phyloP scores from a whole-genome alignment of 2,888 invertebrate genomes.

The Nymphalis polychloros region DNA sequence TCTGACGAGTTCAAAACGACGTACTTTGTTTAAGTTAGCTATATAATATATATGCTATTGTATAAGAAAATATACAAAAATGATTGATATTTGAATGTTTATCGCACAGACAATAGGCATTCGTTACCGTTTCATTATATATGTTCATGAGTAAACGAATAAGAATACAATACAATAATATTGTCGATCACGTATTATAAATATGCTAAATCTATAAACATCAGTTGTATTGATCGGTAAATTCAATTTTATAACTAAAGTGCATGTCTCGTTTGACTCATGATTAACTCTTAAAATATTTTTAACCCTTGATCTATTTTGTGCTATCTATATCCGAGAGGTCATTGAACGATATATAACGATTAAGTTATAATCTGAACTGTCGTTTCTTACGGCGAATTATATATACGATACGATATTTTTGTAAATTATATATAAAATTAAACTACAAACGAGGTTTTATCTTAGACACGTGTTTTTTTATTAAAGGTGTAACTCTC shows the following conservation, averaged over 20 bases:
- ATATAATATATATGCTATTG: no score
- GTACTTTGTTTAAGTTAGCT: no score
- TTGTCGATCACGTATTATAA: conserved; percentile 6
- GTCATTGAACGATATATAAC: not conserved
- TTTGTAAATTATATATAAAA: no score
- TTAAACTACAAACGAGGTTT: no score
- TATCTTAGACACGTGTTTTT: no score
- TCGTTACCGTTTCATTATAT: not conserved
- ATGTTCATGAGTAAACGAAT: conserved; percentile 6
- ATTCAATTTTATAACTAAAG: not conserved
- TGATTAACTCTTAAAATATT: not conserved
- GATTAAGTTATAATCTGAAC: not conserved
- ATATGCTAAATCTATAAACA: conserved; percentile 15
- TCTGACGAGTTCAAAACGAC: no score
- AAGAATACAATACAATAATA: conserved; percentile 15
- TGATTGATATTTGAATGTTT: no score
- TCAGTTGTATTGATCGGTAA: not conserved
- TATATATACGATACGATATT: no score
- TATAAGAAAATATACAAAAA: no score
- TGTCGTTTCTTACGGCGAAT: no score
- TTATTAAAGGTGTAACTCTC: no score
- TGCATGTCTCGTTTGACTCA: not conserved
- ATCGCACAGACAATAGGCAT: no score
- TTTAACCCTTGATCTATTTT: conserved; percentile 3
- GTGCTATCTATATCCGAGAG: not conserved